These are phyloP conservation scores for Caiman crocodilus DNA, from an alignment of 2,797 vertebrate genomes.

Conservation along the genomic window DNA sequence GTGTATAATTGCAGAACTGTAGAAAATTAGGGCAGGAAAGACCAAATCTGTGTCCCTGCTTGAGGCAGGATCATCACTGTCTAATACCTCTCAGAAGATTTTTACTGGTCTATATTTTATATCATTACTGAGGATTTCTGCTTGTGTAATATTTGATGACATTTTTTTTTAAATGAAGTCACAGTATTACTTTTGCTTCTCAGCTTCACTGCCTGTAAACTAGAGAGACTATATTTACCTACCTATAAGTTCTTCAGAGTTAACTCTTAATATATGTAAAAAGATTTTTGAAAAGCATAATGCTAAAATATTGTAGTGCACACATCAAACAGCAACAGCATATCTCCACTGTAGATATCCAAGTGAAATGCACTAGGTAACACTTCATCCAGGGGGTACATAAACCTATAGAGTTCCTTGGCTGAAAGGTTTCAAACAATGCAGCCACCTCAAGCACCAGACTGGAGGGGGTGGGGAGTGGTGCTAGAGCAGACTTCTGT, in stretches of 20 bases:
- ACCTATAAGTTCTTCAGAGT: not conserved
- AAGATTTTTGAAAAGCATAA: not conserved
- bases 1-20: too few species aligned
- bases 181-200: not conserved
- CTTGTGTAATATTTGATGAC: too few species aligned
- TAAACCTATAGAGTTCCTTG: too few species aligned
- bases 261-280: not conserved
- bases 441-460: too few species aligned
- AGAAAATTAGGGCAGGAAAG: too few species aligned
- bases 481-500: too few species aligned
- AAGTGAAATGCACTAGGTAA: too few species aligned
- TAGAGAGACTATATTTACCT: not conserved
- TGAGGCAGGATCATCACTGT: not conserved
- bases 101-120: not conserved
- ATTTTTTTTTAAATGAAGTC: not conserved
- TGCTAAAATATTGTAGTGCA: not conserved
- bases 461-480: too few species aligned
- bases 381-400: too few species aligned
- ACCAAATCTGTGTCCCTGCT: too few species aligned
- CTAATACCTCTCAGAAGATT: not conserved
- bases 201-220: not conserved
- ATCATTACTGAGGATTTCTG: too few species aligned
- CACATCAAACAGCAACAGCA: not conserved
- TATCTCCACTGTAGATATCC: not conserved
- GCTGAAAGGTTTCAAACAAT: too few species aligned